Base-by-base conservation (phyloP, 2,797 vertebrate genomes). In the Trematomus bernacchii region DNA sequence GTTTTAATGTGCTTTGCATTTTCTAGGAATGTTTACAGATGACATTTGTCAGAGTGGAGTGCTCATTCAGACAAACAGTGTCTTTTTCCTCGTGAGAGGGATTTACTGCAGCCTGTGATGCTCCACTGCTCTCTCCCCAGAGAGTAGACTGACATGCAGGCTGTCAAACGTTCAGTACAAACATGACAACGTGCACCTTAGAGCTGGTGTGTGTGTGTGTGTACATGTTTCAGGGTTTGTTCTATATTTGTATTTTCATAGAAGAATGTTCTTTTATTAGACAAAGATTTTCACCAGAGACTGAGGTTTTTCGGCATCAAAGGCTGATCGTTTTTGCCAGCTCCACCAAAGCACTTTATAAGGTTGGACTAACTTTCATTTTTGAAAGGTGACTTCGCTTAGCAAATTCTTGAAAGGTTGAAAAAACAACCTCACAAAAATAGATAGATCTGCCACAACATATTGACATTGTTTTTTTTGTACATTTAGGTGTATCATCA, bases 111-210 rank as follows among this genome's bases (percentile, higher is more conserved):
- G 73, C 54, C 66, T 59, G 66, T 81, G 73, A 82, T 77, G 70
- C 5, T 1, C 63, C 11, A 8, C 61, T 73, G 70, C 33, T 75
- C 62, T 80, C 12, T 73, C 75, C 76, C 82, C 27, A 1, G 83
- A 63, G 86, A 85, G 57, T 73, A 54, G 43, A 13, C 69, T 73
- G 73, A 88, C 85, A 87, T 51, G 73, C 79, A 47, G 55, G 50
- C 81, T 84, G 84, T 90, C 87, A 88, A 74, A 63, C 2, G 13
- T 40, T 83, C 77, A 73, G 61, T 54, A 60, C n/a, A 76, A 63
- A 75, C 79, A 74, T 58, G 77, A 88, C 79, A 87, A 58, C 42
- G 52, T 62, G 51, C 57, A 79, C 66, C 79, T 76, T n/a, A 44
- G 50, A 59, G 59, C 59, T 54, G 44, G 2, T 74, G 73, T 65